Conservation (phyloP, 1,140 invertebrate genomes). For the Atta colombica region DNA sequence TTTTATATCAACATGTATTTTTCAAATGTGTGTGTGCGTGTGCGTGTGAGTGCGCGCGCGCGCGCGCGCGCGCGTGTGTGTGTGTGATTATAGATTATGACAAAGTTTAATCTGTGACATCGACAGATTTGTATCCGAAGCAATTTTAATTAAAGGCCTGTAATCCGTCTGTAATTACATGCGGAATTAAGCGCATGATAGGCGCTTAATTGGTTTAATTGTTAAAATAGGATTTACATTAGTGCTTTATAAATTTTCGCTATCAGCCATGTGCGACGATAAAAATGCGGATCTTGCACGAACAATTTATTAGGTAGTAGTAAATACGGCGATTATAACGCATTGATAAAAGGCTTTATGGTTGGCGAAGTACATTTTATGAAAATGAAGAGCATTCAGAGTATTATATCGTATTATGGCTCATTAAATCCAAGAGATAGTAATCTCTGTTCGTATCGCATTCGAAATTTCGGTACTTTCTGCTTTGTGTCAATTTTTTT, state of each 20-base stretch:
- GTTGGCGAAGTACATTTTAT: conserved; percentile 44
- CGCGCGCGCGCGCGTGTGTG: no score
- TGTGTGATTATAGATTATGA: not conserved
- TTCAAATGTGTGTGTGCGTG: not conserved
- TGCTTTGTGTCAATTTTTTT: not conserved
- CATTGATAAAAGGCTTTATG: conserved; percentile 17
- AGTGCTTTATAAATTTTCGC: not conserved
- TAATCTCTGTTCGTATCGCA: conserved; percentile 34
- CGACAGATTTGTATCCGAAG: not conserved
- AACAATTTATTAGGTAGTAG: conserved; percentile 16
- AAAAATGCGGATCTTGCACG: conserved; percentile 1
- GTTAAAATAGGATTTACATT: conserved; percentile 1
- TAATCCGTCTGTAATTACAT: conserved; percentile 10
- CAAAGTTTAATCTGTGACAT: not conserved
- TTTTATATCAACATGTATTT: not conserved
- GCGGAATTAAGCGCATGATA: not conserved
- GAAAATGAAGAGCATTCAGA: conserved; percentile 25
- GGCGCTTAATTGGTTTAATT: conserved; percentile 19
- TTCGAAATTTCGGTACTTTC: not conserved
- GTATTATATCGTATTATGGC: conserved; percentile 61
- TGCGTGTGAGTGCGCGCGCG: no score
- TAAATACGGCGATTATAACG: conserved; percentile 40
- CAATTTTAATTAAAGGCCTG: conserved; percentile 20
- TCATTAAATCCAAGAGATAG: conserved; percentile 67
- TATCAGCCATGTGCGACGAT: not conserved